phyloP scores from a whole-genome alignment of 2,113 vertebrate species.

The Oreocharis arfaki region DNA sequence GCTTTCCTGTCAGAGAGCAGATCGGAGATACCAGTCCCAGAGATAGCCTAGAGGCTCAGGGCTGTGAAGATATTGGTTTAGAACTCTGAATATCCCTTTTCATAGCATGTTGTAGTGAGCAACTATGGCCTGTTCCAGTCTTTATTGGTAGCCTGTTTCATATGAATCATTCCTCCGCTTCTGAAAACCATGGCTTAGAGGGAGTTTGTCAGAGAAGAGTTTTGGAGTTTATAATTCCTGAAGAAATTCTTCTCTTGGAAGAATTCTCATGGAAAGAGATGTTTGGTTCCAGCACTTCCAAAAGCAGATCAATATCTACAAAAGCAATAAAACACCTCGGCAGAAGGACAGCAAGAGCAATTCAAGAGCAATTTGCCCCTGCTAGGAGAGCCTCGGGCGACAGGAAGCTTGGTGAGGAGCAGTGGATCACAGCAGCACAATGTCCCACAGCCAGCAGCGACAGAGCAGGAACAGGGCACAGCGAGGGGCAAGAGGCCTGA shows the following conservation, averaged over 20 bases:
- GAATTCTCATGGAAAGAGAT: not conserved
- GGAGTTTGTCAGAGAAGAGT: not conserved
- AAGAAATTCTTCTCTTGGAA: not conserved
- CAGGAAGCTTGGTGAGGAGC: not conserved
- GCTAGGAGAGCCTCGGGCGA: not conserved
- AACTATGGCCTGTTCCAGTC: not conserved
- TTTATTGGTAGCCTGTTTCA: not conserved
- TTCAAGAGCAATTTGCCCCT: not conserved
- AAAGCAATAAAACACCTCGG: not conserved
- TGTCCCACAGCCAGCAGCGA: not conserved
- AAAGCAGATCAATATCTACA: constrained; percentile 4
- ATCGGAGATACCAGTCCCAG: not conserved
- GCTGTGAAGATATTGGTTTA: not conserved
- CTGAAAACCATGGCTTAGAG: not conserved
- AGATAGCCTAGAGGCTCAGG: not conserved
- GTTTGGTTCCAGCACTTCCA: not conserved
- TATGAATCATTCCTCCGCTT: not conserved
- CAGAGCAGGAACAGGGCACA: not conserved
- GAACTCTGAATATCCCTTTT: constrained; percentile 2
- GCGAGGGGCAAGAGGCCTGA: not conserved
- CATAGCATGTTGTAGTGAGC: not conserved
- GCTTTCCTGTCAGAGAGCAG: not conserved
- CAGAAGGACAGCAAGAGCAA: not conserved
- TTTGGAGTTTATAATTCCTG: not conserved
- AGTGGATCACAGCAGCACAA: not conserved